Evolutionary conservation across 1,140 invertebrate genomes (phyloP).

Genomic region (Diploscapter pachys): DNA sequence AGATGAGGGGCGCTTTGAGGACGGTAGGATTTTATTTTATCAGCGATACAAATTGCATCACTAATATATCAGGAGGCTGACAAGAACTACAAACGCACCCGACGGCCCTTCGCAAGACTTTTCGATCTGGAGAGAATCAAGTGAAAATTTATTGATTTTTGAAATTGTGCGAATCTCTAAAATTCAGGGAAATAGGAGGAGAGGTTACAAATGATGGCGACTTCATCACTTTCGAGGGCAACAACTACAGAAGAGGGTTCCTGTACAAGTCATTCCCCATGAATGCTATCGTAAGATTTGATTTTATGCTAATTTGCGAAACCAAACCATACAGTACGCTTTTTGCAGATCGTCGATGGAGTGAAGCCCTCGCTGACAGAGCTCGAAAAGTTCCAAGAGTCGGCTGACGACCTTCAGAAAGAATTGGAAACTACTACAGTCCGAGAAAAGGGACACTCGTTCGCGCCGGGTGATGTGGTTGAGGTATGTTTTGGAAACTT

Average conservation of each 20-base stretch:
- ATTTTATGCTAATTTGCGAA: background rate
- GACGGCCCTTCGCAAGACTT: conserved; percentile 79
- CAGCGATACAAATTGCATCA: background rate
- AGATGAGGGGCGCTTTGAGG: conserved; percentile 73
- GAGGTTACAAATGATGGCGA: conserved; percentile 93
- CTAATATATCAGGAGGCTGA: conserved; percentile 26
- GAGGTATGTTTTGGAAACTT: conserved; percentile 57
- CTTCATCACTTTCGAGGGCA: conserved; percentile 92
- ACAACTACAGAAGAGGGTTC: conserved; percentile 86
- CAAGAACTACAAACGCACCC: conserved; percentile 41
- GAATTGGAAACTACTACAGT: conserved; percentile 56
- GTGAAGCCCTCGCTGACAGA: conserved; percentile 90
- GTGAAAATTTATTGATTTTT: conserved; percentile 34
- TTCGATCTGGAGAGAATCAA: conserved; percentile 93
- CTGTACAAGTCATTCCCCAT: conserved; percentile 92
- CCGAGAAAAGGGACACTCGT: conserved; percentile 69
- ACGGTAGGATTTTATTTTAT: background rate
- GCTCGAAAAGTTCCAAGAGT: conserved; percentile 90
- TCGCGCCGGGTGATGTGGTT: conserved; percentile 86
- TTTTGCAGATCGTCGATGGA: conserved; percentile 67
- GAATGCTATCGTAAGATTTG: conserved; percentile 72
- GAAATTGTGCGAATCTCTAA: conserved; percentile 13
- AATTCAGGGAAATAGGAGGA: conserved; percentile 76
- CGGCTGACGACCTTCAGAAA: conserved; percentile 74
- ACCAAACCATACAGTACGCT: background rate